Conservation (phyloP, 2,113 vertebrate genomes). For the Xyliphius kryptos region DNA sequence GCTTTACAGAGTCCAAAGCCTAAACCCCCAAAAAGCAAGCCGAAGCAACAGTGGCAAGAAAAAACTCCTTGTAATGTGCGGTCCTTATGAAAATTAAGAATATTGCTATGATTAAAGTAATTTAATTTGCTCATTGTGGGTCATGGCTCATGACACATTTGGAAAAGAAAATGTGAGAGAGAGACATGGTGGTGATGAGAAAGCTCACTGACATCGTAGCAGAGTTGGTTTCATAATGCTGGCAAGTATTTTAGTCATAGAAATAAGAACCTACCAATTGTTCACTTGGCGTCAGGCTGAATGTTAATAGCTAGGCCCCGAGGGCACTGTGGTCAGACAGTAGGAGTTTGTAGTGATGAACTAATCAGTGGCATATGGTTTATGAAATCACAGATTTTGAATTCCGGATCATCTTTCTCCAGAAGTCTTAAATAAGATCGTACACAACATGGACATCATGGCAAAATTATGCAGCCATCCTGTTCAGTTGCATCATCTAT, state of each 20-base stretch:
- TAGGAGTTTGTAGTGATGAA: constrained; percentile 14
- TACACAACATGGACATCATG: neutral
- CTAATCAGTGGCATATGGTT: constrained; percentile 14
- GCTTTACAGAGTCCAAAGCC: too few species aligned
- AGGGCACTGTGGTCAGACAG: constrained; percentile 15
- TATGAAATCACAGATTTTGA: constrained; percentile 2
- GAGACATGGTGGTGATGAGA: neutral
- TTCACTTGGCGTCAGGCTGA: constrained; percentile 4
- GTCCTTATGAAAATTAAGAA: too few species aligned
- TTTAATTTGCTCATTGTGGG: too few species aligned
- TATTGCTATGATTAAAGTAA: too few species aligned
- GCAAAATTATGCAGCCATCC: neutral
- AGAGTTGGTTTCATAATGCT: neutral
- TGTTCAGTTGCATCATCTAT: too few species aligned
- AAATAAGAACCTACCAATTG: constrained; percentile 1
- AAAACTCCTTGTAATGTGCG: too few species aligned
- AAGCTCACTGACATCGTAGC: constrained; percentile 5
- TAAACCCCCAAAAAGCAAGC: too few species aligned
- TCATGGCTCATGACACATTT: neutral
- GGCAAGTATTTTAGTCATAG: constrained; percentile 2
- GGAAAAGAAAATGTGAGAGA: neutral
- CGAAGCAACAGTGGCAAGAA: too few species aligned
- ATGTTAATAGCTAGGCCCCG: neutral
- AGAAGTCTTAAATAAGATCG: neutral
- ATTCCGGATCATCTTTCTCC: neutral